Conservation (phyloP, 2,888 invertebrate species). For the Lamproptera curius region DNA sequence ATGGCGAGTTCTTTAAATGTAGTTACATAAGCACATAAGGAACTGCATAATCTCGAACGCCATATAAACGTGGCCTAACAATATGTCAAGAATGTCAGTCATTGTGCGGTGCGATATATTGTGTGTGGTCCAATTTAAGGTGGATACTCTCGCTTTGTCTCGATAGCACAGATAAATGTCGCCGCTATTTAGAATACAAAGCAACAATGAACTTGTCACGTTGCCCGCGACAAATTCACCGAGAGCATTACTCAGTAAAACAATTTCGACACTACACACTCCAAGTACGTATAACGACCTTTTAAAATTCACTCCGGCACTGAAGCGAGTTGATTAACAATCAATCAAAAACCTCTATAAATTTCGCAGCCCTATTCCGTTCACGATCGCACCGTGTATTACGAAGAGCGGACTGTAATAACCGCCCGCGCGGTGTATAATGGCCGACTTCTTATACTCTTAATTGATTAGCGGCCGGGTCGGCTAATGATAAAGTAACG, state of each 20-base stretch:
- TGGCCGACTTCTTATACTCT: slow-evolving; percentile 77
- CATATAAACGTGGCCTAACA: slow-evolving; percentile 56
- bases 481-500: slow-evolving; percentile 77
- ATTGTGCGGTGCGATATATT: slow-evolving; percentile 66
- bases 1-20: slow-evolving; percentile 39
- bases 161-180: slow-evolving; percentile 76
- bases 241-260: slow-evolving; percentile 18
- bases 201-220: slow-evolving; percentile 66
- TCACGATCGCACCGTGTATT: slow-evolving; percentile 75
- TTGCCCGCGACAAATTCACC: slow-evolving; percentile 67
- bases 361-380: slow-evolving; percentile 74
- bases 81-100: slow-evolving; percentile 66
- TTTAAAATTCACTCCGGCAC: slow-evolving; percentile 38
- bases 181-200: slow-evolving; percentile 68
- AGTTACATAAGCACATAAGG: slow-evolving; percentile 48
- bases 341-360: slow-evolving; percentile 65
- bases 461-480: slow-evolving; percentile 79
- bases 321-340: slow-evolving; percentile 47
- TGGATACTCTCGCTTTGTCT: slow-evolving; percentile 74
- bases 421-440: slow-evolving; percentile 73
- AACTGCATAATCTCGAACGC: slow-evolving; percentile 57
- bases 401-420: slow-evolving; percentile 71
- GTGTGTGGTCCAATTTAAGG: slow-evolving; percentile 75
- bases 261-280: slow-evolving; percentile 19
- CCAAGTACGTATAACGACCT: slow-evolving; percentile 35